Evolutionary conservation across 1,140 invertebrate genomes (phyloP), one percentile per base, ranked within the genome.

Genomic region (Drosophila lowei): DNA sequence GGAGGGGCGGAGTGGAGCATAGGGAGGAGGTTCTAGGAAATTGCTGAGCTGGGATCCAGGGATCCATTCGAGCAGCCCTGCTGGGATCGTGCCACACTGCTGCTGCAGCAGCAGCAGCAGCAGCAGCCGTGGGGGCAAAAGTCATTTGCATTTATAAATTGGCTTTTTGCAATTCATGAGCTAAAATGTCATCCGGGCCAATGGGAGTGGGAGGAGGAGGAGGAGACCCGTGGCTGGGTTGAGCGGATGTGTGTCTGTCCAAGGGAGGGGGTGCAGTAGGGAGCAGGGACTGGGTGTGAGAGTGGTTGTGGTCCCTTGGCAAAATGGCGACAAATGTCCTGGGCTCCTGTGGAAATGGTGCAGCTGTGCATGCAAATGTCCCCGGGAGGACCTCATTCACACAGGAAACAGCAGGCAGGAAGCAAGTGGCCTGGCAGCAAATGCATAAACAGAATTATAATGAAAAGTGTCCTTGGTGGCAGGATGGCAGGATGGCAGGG

Each of bases 141-240:
- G 72, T 79, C 76, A 89, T 88, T 88, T 88, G 83, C 83, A 88
- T 88, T 89, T 89, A 84, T 88, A 88, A 88, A 88, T 88, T 88
- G 83, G 83, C 84, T 89, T 84, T 88, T 88, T 83, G 84, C 83
- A 88, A 86, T 86, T 86, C 83, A 86, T 88, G 78, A 83, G 84
- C 71, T 73, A 83, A 88, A 38, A 77, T 81, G 77, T 77, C 83
- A 68, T 57, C 63, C 66, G 52, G 63, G 50, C 66, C 34, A 38
- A 38, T 38, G 34, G 11, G 34, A 68, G 56, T 67, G 63, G 23
- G 21, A 16, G 23, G 16, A 2, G 18, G 18, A 28, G 65, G 62
- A 68, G 23, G 23, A 25, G 23, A 6, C 23, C 23, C 66, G 43
- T 47, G 49, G 62, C 28, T n/a, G 13, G 6, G 9, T 0, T n/a